Percentiles rank a stretch among this genome's conserved stretches.
Evolutionary conservation across 2,888 invertebrate genomes (phyloP).

Genomic region (Lepidochitona cinerea): DNA sequence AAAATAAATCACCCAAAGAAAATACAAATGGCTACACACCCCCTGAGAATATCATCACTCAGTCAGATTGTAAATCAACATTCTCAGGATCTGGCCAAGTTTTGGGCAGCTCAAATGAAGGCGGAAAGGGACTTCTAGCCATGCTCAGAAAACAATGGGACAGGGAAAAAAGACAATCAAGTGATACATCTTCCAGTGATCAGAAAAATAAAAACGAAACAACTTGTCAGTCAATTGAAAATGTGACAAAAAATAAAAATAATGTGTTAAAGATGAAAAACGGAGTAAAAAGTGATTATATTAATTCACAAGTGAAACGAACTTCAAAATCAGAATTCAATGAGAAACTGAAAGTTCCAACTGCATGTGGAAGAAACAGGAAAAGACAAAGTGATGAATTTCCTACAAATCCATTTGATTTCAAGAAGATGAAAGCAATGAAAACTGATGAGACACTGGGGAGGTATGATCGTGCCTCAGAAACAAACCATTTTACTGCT

Average conservation of each 20-base stretch:
- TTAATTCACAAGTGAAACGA: neutral
- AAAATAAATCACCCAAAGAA: neutral
- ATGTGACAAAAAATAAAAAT: no score
- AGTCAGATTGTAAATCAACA: neutral
- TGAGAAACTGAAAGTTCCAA: neutral
- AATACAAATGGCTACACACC: neutral
- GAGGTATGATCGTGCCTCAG: neutral
- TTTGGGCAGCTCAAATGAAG: neutral
- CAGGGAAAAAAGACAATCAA: neutral
- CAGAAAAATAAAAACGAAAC: no score
- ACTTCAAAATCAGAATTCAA: no score
- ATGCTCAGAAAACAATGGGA: constrained; percentile 6
- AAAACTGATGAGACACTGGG: no score
- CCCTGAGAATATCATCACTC: neutral
- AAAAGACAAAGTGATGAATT: neutral
- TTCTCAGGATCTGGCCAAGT: neutral
- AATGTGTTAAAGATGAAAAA: neutral
- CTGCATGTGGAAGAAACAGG: neutral
- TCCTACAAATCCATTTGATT: neutral
- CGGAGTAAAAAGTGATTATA: neutral
- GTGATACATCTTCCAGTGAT: no score
- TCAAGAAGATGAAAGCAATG: neutral
- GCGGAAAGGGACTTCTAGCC: neutral
- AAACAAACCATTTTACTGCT: neutral
- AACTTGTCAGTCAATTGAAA: no score